Conservation (phyloP, 2,113 vertebrate genomes). For the Lichenostomus cassidix region DNA sequence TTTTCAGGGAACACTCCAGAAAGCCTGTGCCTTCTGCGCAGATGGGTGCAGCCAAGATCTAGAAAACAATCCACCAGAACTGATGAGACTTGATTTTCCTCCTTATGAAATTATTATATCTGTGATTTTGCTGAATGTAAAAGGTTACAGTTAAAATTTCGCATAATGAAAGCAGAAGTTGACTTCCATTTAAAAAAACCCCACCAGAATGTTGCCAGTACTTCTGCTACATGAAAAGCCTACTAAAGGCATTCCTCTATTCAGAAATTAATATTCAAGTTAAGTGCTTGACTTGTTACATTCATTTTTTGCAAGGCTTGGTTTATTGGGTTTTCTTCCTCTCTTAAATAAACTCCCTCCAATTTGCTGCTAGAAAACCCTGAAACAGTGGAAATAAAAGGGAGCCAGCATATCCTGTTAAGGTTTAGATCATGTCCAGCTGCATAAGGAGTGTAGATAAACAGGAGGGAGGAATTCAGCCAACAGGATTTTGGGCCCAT, state of each 20-base stretch:
- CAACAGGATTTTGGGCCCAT: neutral
- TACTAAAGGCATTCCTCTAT: neutral
- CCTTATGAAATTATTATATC: neutral
- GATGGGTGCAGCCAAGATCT: neutral
- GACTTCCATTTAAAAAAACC: neutral
- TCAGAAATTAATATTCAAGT: neutral
- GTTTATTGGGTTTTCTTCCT: neutral
- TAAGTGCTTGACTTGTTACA: neutral
- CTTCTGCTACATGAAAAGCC: neutral
- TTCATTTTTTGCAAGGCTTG: neutral
- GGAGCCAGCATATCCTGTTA: rapidly evolving
- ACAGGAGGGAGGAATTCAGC: neutral
- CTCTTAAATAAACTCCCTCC: neutral
- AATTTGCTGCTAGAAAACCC: neutral
- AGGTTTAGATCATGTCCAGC: neutral
- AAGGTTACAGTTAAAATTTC: neutral
- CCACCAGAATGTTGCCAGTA: neutral
- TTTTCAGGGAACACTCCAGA: neutral
- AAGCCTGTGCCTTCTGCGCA: slow-evolving; percentile 28
- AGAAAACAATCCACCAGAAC: neutral
- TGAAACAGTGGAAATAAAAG: neutral
- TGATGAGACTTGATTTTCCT: neutral
- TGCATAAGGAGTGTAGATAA: neutral
- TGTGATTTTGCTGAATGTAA: neutral
- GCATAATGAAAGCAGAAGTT: neutral